A percentile compares a stretch with the other conserved stretches of the same genome.
Evolutionary conservation across 1,140 invertebrate genomes (phyloP).

Genomic region (Acromyrmex charruanus): DNA sequence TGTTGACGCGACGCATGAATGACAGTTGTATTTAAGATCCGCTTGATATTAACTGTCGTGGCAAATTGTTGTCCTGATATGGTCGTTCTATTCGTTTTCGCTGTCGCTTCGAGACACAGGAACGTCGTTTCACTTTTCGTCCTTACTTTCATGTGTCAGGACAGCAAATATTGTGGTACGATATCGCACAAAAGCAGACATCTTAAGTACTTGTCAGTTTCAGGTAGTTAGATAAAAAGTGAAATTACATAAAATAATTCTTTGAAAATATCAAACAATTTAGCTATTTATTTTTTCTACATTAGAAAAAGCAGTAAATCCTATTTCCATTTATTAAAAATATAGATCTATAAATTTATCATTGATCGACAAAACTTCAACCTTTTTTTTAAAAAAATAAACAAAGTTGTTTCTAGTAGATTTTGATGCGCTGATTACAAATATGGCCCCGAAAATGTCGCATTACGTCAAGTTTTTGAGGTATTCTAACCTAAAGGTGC

Average conservation of each 20-base stretch:
- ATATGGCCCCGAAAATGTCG: too few species aligned
- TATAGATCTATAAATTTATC: neutral
- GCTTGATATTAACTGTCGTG: constrained; percentile 28
- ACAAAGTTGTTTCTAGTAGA: too few species aligned
- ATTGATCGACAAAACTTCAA: too few species aligned
- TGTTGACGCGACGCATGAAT: constrained; percentile 60
- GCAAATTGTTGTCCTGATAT: constrained; percentile 4
- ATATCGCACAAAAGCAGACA: neutral
- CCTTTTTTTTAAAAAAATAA: too few species aligned
- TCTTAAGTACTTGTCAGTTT: neutral
- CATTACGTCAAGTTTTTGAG: too few species aligned
- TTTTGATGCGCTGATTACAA: too few species aligned
- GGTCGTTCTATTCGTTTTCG: neutral
- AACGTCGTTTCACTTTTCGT: constrained; percentile 38
- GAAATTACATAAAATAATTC: neutral
- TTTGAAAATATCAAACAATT: neutral
- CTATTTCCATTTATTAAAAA: constrained; percentile 2
- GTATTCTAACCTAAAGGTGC: too few species aligned
- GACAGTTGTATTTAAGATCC: constrained; percentile 15
- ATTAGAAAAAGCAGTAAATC: neutral
- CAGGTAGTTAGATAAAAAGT: neutral
- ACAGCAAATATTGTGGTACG: constrained; percentile 42
- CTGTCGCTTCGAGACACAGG: neutral
- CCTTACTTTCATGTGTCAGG: constrained; percentile 14
- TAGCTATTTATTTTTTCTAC: neutral